Base-by-base conservation (phyloP, 2,797 vertebrate genomes). In the Odontamblyopus rebecca region DNA sequence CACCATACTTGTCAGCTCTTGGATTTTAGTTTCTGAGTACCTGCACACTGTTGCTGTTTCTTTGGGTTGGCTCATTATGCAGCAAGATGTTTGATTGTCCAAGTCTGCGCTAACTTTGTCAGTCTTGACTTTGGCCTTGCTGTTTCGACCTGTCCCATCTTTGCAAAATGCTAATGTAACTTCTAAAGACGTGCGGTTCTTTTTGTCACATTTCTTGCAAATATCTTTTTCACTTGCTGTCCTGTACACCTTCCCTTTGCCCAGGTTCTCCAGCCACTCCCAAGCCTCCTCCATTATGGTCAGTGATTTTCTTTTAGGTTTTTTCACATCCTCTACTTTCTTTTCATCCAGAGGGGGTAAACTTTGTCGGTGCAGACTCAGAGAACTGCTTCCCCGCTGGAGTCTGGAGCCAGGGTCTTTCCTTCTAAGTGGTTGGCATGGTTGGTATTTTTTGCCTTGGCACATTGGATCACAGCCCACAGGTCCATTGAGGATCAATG, bases 251-350 rank as follows among this genome's bases (percentile, higher is more conserved):
- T 85, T 91, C 9, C 88, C 81, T 76, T 91, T 93, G 1, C 94
- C 89, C 44, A 95, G 81, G 60, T 84, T 91, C 75, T 93, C 93
- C 82, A 95, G 82, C 94, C 94, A 95, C 12, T 93, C 92, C 91
- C 92, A 88, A 23, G 94, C 94, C 73, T 94, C 94, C 78, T 94
- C 94, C 87, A 94, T 90, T 26, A 95, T 74, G 0, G 89, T 93
- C 67, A 95, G 79, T 18, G 94, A 95, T 85, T 95, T 95, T 70
- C 94, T 91, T 69, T 94, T 95, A 0, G 89, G 86, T 32, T 69
- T 90, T 76, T 93, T 95, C 16, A 68, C 4, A 0, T 93, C 86
- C 30, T 86, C 88, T 4, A 79, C 74, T 18, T 80, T 78, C 50
- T 78, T 61, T 67, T 91, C 86, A 0, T 68, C 84, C 62, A 93